Base-by-base conservation (phyloP, 2,888 invertebrate genomes). In the Anarsia innoxiella region DNA sequence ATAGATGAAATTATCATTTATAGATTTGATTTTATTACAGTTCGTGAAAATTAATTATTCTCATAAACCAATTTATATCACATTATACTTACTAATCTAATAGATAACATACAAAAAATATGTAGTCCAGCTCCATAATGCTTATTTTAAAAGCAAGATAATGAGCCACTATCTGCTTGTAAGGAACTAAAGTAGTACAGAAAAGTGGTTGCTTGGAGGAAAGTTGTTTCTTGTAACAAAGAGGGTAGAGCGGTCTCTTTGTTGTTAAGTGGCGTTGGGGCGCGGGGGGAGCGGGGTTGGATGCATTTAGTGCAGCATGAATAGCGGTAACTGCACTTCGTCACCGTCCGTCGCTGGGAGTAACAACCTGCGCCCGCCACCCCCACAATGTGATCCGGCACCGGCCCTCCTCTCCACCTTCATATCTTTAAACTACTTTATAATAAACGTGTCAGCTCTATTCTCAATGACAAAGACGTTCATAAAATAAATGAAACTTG, bases 281-380 rank as follows among this genome's bases (percentile, higher is more conserved):
- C 60, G 55, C 55, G 54, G 49, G 32, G 54, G 56, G 58, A 46
- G 59, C 59, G 46, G 57, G 58, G 56, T 58, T 67, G 72, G 73
- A 64, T 67, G 73, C 73, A 70, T 75, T 77, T 76, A 77, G 77
- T 72, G 73, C 63, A 62, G 67, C 69, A 69, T 75, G 79, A 78
- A 73, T 77, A 75, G 71, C 73, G 75, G 78, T 75, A 78, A 77
- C 76, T 80, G 79, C 79, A 82, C 79, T 79, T 75, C 77, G 80
- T 79, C 80, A 80, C 63, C 74, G 73, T 70, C 70, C 66, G 71
- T 70, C 70, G n/a, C n/a, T 70, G 77, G 75, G 78, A 73, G 77
- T 71, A 76, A 73, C 76, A 77, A 73, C 76, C 78, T 75, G 72
- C 66, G 56, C 62, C 63, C 63, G 49, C 55, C 56, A 57, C 56